Evolutionary conservation across 2,888 invertebrate genomes (phyloP).

Genomic region (Aquatica leii): DNA sequence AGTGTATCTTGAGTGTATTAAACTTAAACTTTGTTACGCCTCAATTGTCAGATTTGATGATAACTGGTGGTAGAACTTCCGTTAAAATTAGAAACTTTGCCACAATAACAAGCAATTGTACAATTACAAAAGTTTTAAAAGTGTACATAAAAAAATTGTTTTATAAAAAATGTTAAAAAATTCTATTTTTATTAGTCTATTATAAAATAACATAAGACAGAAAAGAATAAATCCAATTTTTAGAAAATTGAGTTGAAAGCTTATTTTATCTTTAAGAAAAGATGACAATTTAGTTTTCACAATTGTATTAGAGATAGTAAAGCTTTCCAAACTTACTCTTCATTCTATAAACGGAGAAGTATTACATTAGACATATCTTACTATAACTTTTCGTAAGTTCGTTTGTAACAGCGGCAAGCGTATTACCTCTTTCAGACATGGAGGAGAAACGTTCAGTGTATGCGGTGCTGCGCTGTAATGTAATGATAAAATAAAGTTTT

Average conservation of each 20-base stretch:
- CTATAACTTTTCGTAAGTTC: slow-evolving; percentile 42
- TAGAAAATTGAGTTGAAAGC: slow-evolving; percentile 21
- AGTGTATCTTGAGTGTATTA: too few species aligned
- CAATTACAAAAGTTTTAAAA: too few species aligned
- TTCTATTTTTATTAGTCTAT: neutral
- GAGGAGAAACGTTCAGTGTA: slow-evolving; percentile 28
- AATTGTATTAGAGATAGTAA: slow-evolving; percentile 40
- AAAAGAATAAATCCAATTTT: slow-evolving; percentile 22
- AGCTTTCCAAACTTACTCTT: slow-evolving; percentile 41
- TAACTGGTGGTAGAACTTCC: too few species aligned
- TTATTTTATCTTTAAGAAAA: slow-evolving; percentile 21
- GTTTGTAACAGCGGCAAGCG: slow-evolving; percentile 40
- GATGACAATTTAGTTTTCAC: slow-evolving; percentile 29
- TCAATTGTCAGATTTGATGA: too few species aligned
- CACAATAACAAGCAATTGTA: too few species aligned
- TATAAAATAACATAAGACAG: slow-evolving; percentile 13
- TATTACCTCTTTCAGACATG: slow-evolving; percentile 39
- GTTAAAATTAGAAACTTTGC: too few species aligned
- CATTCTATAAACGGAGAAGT: slow-evolving; percentile 39
- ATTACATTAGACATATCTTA: slow-evolving; percentile 43
- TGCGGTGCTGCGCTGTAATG: slow-evolving; percentile 33
- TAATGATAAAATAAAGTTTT: slow-evolving; percentile 46
- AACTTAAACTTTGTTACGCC: too few species aligned
- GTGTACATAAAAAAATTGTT: too few species aligned
- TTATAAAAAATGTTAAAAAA: too few species aligned